These are phyloP conservation scores for Serripes groenlandicus DNA, from an alignment of 2,888 invertebrate genomes.

Conservation along the genomic window DNA sequence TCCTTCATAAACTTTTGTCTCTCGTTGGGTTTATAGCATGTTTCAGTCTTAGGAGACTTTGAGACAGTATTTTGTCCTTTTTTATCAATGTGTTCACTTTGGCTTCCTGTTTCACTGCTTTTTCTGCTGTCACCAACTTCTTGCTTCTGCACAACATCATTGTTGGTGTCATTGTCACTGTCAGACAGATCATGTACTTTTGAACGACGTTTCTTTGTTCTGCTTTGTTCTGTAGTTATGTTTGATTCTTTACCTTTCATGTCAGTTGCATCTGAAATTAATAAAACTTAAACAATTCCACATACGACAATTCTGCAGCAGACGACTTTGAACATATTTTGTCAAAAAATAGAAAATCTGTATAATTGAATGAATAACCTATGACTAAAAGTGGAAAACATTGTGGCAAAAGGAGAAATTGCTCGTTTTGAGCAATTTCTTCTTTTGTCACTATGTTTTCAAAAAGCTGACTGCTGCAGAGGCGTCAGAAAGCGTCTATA, in stretches of 20 bases:
- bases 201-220: slow-evolving; percentile 28
- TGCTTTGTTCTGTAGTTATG: background rate
- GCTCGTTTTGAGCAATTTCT: too few relatives aligned
- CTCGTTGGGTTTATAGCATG: slow-evolving; percentile 4
- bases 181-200: slow-evolving; percentile 74
- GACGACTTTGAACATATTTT: too few relatives aligned
- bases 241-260: background rate
- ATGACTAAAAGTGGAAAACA: too few relatives aligned
- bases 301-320: too few relatives aligned
- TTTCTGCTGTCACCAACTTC: background rate
- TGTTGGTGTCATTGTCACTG: slow-evolving; percentile 68
- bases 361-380: too few relatives aligned
- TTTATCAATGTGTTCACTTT: background rate
- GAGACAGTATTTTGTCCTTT: background rate
- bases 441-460: too few relatives aligned
- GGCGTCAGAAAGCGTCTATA: too few relatives aligned
- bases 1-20: slow-evolving; percentile 54
- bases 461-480: too few relatives aligned
- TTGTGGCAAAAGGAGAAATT: too few relatives aligned
- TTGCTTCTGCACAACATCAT: background rate
- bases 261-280: background rate
- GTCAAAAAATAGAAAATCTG: too few relatives aligned
- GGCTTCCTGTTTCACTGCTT: background rate
- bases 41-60: background rate
- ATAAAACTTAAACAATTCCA: background rate